phyloP scores from a whole-genome alignment of 1,140 invertebrate genomes.

The Pinna nobilis region DNA sequence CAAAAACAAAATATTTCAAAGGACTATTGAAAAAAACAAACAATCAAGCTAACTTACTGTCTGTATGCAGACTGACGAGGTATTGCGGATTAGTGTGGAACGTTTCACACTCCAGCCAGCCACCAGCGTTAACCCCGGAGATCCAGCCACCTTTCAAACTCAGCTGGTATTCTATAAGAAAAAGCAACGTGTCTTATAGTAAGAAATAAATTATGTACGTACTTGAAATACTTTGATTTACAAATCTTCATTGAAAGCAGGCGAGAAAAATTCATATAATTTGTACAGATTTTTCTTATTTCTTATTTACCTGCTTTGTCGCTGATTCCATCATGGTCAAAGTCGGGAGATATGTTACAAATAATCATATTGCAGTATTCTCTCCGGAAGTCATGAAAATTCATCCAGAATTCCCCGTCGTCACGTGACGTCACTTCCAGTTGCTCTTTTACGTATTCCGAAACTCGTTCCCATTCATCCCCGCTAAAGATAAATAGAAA shows the following conservation, averaged over 20 bases:
- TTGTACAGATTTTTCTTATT: too few relatives aligned
- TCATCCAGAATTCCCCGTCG: constrained; percentile 70
- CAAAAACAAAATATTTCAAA: background rate
- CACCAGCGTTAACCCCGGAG: constrained; percentile 56
- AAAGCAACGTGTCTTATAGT: background rate
- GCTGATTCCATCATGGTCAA: constrained; percentile 67
- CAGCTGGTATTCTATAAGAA: constrained; percentile 58
- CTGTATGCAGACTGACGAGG: constrained; percentile 53
- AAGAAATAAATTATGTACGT: background rate
- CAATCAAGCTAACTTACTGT: constrained; percentile 49
- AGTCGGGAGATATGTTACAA: constrained; percentile 65
- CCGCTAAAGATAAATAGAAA: constrained; percentile 22
- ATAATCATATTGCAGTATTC: constrained; percentile 67
- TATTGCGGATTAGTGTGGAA: constrained; percentile 65
- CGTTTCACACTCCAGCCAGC: constrained; percentile 62
- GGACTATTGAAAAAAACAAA: background rate
- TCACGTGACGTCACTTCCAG: constrained; percentile 63
- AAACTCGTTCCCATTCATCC: constrained; percentile 54
- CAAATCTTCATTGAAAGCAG: too few relatives aligned
- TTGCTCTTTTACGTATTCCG: constrained; percentile 45
- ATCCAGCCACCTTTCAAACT: constrained; percentile 49
- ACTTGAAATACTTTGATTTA: too few relatives aligned
- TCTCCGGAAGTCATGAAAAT: constrained; percentile 55
- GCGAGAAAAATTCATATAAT: too few relatives aligned
- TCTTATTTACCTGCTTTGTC: constrained; percentile 59